Evolutionary conservation across 1,140 invertebrate genomes (phyloP), one percentile per base, ranked within the genome.

Genomic region (Orius laevigatus): DNA sequence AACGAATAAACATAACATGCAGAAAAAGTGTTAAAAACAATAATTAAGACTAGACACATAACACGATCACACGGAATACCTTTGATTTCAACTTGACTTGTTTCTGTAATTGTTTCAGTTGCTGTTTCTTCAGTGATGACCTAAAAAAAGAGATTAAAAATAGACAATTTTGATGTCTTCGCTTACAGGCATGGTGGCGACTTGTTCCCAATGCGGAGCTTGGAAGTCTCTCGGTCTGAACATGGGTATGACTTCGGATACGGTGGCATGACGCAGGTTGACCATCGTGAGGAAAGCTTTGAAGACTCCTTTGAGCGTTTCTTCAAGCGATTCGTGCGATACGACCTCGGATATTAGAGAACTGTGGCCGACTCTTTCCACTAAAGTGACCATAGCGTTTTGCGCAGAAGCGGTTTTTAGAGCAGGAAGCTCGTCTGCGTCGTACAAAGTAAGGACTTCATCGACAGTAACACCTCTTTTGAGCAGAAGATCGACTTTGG

Each of bases 201-300:
- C 72, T 71, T 51, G 74, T 68, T 72, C 81, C 81, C 81, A 85
- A 55, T 76, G 72, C 49, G 76, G 71, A 20, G 78, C 73, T 48
- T 77, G 75, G 58, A 90, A 88, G 60, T 87, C 84, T 66, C 85
- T 79, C 10, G 81, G 80, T 46, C 72, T 74, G 58, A 86, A 81
- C 49, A 84, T 76, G 9, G 78, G 76, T 50, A 87, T 81, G 16
- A 87, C 76, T 65, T 85, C 83, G 63, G 87, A 81, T 18, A 89
- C 80, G 2, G 78, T 79, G 11, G 78, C 75, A 60, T 84, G 75
- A 56, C 81, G 76, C 39, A 80, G 64, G 58, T 85, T 79, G 6
- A 87, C 74, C 81, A 88, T 85, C 57, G 75, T 77, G 66, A 87
- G 79, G 57, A 87, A 84, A 5, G 84, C 83, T 56, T 75, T 74